Evolutionary conservation across 2,888 invertebrate species (phyloP), one percentile per base, ranked within the genome.

Genomic region (Listrodromus nycthemerus): DNA sequence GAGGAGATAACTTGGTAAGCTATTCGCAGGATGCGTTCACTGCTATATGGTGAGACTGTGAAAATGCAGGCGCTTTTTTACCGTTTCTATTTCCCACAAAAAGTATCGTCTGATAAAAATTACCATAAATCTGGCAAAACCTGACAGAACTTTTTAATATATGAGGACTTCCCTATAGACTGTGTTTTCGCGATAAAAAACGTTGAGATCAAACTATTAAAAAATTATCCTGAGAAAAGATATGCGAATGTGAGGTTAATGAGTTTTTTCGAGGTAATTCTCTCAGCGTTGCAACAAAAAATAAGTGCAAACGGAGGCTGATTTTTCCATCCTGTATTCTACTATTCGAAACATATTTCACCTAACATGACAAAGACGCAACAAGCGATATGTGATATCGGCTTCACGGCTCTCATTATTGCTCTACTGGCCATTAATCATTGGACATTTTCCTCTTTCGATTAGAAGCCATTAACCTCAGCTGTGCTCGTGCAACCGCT

Each of bases 391-490:
- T 10, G 61, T 30, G 30, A n/a, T 16, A 30, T n/a, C 5, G 30
- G 16, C 61, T 16, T 30, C 30, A 30, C 7, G 61, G 58, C 61
- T 61, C 21, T 58, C 21, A 58, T 71, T 71, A 70, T 70, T 30
- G 30, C 27, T 30, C 30, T 21, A 13, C 19, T 33, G 69, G 1
- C 6, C 13, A 37, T 70, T 75, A 63, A 52, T 41, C 76, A 52
- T 66, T 37, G 24, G 24, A 41, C n/a, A 24, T 27, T 30, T 61
- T 61, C 61, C 27, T n/a, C 50, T 65, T 65, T 75, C 37, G 55
- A 76, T 76, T 69, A 61, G 58, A 7, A 48, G 13, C 37, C 55
- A 77, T 77, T 77, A 77, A 69, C 66, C 37, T 55, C 55, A 65
- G 66, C 13, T 16, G 52, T n/a, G 41, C 45, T 69, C 45, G 24